Evolutionary conservation across 2,113 vertebrate genomes (phyloP), one percentile per base, ranked within the genome.

Genomic region (Cyprinodon brontotheroides): DNA sequence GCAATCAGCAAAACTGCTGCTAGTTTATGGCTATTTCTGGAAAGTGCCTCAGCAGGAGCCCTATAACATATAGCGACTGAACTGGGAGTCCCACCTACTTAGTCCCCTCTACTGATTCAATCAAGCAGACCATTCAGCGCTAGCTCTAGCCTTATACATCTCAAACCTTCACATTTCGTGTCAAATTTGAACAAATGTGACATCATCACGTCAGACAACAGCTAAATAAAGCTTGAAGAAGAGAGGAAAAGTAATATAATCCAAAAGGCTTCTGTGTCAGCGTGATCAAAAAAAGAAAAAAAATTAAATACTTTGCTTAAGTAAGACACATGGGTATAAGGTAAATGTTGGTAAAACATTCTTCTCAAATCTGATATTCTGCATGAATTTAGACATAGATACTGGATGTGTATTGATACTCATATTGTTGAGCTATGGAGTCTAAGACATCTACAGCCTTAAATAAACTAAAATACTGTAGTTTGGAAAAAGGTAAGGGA

Each of bases 171-270:
- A 39, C 13, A 0, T 39, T 60, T 29, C 45, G 40, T 1, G 1
- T 41, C 53, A 48, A 29, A 3, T 63, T 61, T 69, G 29, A 74
- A 71, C 37, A 61, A 41, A 48, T 71, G 14, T 57, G 73, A 67
- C 22, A 0, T 62, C 61, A 41, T 14, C 11, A 11, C 45, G 41
- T 40, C n/a, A 37, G 15, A 65, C 74, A 60, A 53, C 59, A 36
- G 61, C 13, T 63, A 1, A 70, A 53, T 62, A 78, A 47, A 0
- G 48, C 47, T 43, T 65, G 48, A 69, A 63, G n/a, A 53, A 11
- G 29, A 43, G 62, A 2, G 70, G 41, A 8, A 79, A 61, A 37
- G 17, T 47, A 29, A 22, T 3, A 48, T 63, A 79, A 65, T 29
- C 37, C 22, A 22, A 4, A 13, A 60, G 53, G 20, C 8, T 37